Base-by-base conservation (phyloP, 2,888 invertebrate species). In the Leistus spinibarbis region DNA sequence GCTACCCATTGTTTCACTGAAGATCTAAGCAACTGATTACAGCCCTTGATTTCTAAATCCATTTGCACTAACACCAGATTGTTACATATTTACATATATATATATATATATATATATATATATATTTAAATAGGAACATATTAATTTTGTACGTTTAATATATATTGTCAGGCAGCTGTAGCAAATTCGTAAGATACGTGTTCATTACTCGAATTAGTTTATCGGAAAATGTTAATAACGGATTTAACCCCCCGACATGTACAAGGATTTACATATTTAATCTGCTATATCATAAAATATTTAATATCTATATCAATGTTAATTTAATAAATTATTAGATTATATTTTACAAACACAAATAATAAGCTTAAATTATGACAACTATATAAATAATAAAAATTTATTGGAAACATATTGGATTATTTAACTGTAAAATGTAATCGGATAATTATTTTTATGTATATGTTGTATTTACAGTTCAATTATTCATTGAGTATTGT, bases 181-280 rank as follows among this genome's bases (percentile, higher is more conserved):
- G 54, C 3, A 54, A 54, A 54, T 54, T 3, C 17, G 17, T 5
- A 16, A 54, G 17, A 54, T 13, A 16, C 17, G n/a, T 3, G 2
- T 54, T 54, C 54, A 54, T 17, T 54, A 5, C 54, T 16, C 17
- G 54, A 54, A 17, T 17, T 5, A 54, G 5, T 13, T 17, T 54
- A 54, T 54, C 17, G 54, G 17, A 9, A n/a, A 69, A 71, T 64
- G 71, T 71, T 71, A n/a, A 24, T 20, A 10, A 62, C 22, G 22
- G 70, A 63, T 54, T 64, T 71, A 64, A 71, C 63, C 64, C 54
- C 64, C 10, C 53, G 71, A 64, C 63, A 71, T 5, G 54, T 54
- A 17, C 13, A 54, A 54, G 54, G 17, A 16, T 54, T 54, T 54
- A 5, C 54, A 54, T 5, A 54, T 13, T 3, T 17, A 54, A 54